Evolutionary conservation across 2,888 invertebrate species (phyloP), one percentile per base, ranked within the genome.

Genomic region (Portevinia maculata): DNA sequence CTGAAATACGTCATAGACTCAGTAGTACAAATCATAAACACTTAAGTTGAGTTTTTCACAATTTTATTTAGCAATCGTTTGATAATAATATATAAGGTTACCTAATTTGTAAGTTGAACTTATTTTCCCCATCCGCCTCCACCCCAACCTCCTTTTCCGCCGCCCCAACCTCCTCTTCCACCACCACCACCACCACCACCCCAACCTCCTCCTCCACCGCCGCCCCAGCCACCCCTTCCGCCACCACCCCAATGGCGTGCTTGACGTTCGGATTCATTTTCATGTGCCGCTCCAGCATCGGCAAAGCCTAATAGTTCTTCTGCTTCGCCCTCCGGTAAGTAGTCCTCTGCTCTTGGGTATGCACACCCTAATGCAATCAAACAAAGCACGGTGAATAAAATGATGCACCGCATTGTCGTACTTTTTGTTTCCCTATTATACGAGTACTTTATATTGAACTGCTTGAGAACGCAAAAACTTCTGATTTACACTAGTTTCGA

Each of bases 231-330:
- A 8, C 34, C 34, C 7, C 34, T 3, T 0, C 34, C 7, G 7
- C 39, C 39, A 0, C 48, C 6, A 1, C 48, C 48, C n/a, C 21
- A 24, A 1, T 9, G 21, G 24, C 57, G 57, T 9, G 39, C 39
- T 11, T 39, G 57, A 9, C 57, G 57, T 15, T 57, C 57, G 1
- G 24, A 39, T 41, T 39, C 53, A 13, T 53, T 53, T 53, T 34
- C 53, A n/a, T 53, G 37, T n/a, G 34, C 53, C n/a, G 1, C 19
- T 19, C 53, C 53, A 21, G 34, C 21, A n/a, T 53, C 53, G 34
- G 34, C 53, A n/a, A n/a, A n/a, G 21, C 19, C 21, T 5, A 53
- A 4, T 21, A 53, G 8, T 6, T 3, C 34, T 3, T 21, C 53
- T 0, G 37, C 53, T 5, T 53, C 3, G 1, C 19, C 15, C 30